These are phyloP conservation scores for Tetragonula carbonaria DNA, from an alignment of 2,888 invertebrate species.

Conservation along the genomic window DNA sequence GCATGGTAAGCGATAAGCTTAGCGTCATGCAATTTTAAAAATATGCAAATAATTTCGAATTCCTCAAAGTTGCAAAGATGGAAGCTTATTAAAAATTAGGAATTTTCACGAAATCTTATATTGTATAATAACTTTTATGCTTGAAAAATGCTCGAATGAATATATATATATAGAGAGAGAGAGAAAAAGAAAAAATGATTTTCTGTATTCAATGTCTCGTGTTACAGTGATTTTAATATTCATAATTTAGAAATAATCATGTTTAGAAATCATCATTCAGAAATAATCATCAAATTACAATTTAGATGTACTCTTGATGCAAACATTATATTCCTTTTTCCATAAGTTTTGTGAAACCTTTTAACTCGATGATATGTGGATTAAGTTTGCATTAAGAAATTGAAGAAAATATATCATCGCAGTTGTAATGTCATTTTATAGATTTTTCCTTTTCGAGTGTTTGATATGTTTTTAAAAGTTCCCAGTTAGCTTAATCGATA, in stretches of 20 bases:
- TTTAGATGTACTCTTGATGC: background rate
- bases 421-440: background rate
- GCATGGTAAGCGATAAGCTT: background rate
- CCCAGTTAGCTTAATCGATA: slow-evolving; percentile 17
- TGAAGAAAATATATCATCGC: background rate
- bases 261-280: too few species aligned
- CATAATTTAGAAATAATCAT: background rate
- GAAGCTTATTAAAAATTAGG: background rate
- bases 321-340: background rate
- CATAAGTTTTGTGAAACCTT: background rate
- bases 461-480: slow-evolving; percentile 23
- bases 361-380: too few species aligned
- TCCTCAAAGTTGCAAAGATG: background rate
- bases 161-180: too few species aligned
- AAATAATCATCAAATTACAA: background rate
- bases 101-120: background rate
- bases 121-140: background rate
- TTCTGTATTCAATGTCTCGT: background rate
- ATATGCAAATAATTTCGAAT: background rate
- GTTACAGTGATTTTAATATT: background rate
- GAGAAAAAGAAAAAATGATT: background rate
- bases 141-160: background rate
- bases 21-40: background rate
- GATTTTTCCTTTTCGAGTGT: background rate
- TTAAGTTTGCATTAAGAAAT: too few species aligned